Percentiles rank a stretch among this genome's conserved stretches.
Evolutionary conservation across 2,888 invertebrate species (phyloP).

Genomic region (Gymnosoma rotundatum): DNA sequence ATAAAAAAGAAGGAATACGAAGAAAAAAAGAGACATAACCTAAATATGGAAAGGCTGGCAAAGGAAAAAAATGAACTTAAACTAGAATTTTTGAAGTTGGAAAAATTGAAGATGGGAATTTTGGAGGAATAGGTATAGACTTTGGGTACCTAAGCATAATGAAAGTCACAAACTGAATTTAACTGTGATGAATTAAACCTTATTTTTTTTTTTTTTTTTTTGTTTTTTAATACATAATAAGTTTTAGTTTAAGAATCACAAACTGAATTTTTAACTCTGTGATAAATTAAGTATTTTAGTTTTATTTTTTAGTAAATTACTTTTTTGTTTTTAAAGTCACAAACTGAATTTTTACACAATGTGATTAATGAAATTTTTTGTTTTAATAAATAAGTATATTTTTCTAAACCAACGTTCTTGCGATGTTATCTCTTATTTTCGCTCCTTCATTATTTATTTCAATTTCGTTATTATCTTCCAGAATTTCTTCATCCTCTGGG

Average conservation of each 20-base stretch:
- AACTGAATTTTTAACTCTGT: neutral
- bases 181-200: no score
- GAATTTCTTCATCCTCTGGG: neutral
- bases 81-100: slow-evolving; percentile 28
- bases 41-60: neutral
- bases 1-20: neutral
- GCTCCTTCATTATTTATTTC: neutral
- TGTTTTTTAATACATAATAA: no score
- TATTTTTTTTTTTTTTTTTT: no score
- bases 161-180: no score
- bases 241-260: no score
- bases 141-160: no score
- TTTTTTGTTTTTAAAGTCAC: no score
- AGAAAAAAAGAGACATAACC: neutral
- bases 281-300: no score
- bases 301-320: no score
- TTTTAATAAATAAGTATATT: neutral
- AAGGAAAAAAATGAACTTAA: slow-evolving; percentile 17
- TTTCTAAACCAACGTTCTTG: neutral
- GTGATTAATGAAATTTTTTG: no score
- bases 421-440: neutral
- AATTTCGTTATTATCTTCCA: neutral
- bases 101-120: neutral
- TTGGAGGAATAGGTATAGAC: no score
- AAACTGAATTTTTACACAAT: no score